Base-by-base conservation (phyloP, 2,888 invertebrate species). In the Busseola fusca region DNA sequence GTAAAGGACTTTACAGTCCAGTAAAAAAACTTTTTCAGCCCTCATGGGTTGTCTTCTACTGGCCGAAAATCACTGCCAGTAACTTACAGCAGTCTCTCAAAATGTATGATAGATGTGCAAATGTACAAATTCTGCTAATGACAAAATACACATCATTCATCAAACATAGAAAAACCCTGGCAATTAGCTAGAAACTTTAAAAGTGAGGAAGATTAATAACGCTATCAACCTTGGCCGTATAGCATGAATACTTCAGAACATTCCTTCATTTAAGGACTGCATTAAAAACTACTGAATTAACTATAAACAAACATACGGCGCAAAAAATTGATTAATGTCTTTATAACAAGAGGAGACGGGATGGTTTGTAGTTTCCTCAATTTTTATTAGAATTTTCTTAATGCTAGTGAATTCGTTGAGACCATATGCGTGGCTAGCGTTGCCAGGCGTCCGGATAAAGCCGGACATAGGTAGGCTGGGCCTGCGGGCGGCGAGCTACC, bases 321-420 rank as follows among this genome's bases (percentile, higher is more conserved):
- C 58, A 64, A 71, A 74, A 84, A 73, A 69, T 74, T 79, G 85
- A 74, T 76, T 81, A 79, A 84, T 77, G 83, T 66, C 81, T 75
- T 73, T 64, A 82, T 82, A 83, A 75, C 73, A 62, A 72, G 67
- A 59, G 70, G 73, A 69, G 67, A 69, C 69, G 64, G 65, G 57
- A 78, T 57, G 56, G 52, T 80, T 81, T 76, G 79, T 68, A 60
- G 71, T 74, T 76, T 69, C 68, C 68, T 76, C 34, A 45, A 72
- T 34, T 74, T 78, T 78, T 78, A 76, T 69, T 65, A 75, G 18
- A 10, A 18, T 63, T 70, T 37, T 58, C 27, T 58, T 70, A 25
- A 18, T 72, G n/a, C 9, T 18, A 27, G 42, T 45, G 58, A 21
- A 64, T 74, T 40, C 21, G 16, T 30, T 30, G 5, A 37, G 34